Percentiles rank a stretch among this genome's conserved stretches.
Evolutionary conservation across 2,113 vertebrate genomes (phyloP).

Genomic region (Oostethus manadensis): DNA sequence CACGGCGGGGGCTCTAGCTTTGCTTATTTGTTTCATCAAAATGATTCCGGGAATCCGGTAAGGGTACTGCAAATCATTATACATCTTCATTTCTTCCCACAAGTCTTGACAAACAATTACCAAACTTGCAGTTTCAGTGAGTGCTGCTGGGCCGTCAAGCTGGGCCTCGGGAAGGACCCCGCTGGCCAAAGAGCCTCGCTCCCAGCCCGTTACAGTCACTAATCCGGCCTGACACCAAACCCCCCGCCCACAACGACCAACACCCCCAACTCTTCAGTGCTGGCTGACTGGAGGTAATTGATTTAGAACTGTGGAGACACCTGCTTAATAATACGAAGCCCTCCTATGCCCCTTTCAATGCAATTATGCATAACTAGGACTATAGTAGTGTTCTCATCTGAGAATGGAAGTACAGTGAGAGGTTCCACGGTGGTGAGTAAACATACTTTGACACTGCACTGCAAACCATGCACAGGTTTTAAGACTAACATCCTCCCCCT

Average conservation of each 20-base stretch:
- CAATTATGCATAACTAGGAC: constrained; percentile 13
- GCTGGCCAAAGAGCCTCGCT: constrained; percentile 43
- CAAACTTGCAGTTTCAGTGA: constrained; percentile 28
- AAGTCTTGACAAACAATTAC: constrained; percentile 28
- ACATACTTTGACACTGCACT: neutral
- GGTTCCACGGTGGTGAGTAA: neutral
- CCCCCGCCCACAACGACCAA: too few species aligned
- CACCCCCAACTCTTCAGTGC: constrained; percentile 51
- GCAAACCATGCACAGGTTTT: too few species aligned
- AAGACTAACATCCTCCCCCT: neutral
- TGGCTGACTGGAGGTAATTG: constrained; percentile 63
- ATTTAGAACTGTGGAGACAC: constrained; percentile 65
- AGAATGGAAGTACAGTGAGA: neutral
- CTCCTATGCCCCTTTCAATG: constrained; percentile 14
- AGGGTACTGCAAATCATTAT: neutral
- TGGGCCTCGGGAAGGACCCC: constrained; percentile 34
- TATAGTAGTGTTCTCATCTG: constrained; percentile 9
- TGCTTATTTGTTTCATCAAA: neutral
- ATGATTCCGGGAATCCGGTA: neutral
- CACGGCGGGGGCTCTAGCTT: neutral
- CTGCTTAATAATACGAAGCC: constrained; percentile 52
- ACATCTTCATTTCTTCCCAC: neutral
- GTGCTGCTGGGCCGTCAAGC: constrained; percentile 36
- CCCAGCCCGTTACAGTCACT: constrained; percentile 60
- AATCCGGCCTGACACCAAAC: constrained; percentile 69